Evolutionary conservation across 2,113 vertebrate species (phyloP), one percentile per base, ranked within the genome.

Genomic region (Centrocercus urophasianus): DNA sequence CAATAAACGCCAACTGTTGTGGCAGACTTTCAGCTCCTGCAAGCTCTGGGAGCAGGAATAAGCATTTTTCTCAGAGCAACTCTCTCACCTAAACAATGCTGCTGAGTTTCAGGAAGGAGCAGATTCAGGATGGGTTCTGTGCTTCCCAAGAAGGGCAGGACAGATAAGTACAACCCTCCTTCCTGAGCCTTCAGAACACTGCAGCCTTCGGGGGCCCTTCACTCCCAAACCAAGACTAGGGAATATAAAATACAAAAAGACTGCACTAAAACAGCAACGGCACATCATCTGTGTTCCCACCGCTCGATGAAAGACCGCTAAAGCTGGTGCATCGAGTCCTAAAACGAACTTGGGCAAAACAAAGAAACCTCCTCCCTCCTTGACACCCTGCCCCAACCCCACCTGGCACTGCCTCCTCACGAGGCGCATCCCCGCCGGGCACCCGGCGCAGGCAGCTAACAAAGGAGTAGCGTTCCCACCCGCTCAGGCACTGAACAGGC

Each of bases 401-500:
- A 71, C 5, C 34, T 13, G 42, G 28, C 17, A 22, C 4, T 7
- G 30, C 36, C 1, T 72, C 16, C 32, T n/a, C 4, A 64, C 10
- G 27, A 45, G 22, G 8, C 24, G 27, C 10, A 59, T 13, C 15
- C 42, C 11, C 12, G 19, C 40, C 3, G 3, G 7, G 25, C 30
- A n/a, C 11, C 2, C 24, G 54, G 7, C 3, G 45, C 13, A n/a
- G 60, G 11, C n/a, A 6, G 9, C 32, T 93, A 96, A 96, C 96
- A 96, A 96, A 96, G 88, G 57, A 89, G 73, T 8, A 66, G 42
- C 30, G 67, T 36, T 82, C 27, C 75, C n/a, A 73, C 8, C 8
- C 45, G 11, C 0, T 20, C 7, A 42, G 2, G 57, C 73, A 13
- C 57, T 25, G 40, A 52, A 10, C 61, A 63, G 10, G 63, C 5